A percentile compares a stretch with the other conserved stretches of the same genome.
phyloP scores from a whole-genome alignment of 2,113 vertebrate species.

The Xerus inauris region DNA sequence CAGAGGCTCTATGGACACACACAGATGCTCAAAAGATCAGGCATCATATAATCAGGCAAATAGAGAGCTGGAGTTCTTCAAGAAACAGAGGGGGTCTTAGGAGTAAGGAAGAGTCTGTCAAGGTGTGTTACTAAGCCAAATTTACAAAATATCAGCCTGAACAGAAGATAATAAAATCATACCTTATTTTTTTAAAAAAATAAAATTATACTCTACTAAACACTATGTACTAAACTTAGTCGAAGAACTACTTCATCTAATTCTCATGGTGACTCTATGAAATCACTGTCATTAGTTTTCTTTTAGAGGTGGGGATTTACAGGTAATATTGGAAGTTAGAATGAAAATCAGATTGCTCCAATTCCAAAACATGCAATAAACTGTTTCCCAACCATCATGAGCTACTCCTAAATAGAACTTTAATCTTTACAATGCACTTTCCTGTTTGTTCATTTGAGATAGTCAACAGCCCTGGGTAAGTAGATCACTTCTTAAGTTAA shows the following conservation, averaged over 20 bases:
- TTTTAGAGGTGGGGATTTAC: background rate
- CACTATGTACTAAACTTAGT: background rate
- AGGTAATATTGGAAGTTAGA: background rate
- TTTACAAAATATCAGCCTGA: background rate
- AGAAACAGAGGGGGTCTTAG: background rate
- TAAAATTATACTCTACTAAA: background rate
- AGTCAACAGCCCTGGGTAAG: background rate
- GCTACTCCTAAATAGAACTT: background rate
- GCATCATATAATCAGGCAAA: background rate
- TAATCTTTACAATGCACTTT: background rate
- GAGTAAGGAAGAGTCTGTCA: background rate
- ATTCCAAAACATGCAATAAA: background rate
- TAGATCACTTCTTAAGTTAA: background rate
- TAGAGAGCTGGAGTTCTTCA: background rate
- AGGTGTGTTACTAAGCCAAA: background rate
- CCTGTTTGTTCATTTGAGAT: background rate
- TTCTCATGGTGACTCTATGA: background rate
- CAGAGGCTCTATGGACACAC: background rate
- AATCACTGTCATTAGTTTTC: background rate
- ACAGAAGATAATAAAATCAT: background rate
- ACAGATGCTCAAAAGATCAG: background rate
- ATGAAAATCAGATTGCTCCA: background rate
- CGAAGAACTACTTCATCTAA: background rate
- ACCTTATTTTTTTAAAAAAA: background rate
- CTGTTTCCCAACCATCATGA: background rate